Evolutionary conservation across 92 coral and sea anemone genomes (phyloP), one percentile per base, ranked within the genome.

Genomic region (Porites divaricata): DNA sequence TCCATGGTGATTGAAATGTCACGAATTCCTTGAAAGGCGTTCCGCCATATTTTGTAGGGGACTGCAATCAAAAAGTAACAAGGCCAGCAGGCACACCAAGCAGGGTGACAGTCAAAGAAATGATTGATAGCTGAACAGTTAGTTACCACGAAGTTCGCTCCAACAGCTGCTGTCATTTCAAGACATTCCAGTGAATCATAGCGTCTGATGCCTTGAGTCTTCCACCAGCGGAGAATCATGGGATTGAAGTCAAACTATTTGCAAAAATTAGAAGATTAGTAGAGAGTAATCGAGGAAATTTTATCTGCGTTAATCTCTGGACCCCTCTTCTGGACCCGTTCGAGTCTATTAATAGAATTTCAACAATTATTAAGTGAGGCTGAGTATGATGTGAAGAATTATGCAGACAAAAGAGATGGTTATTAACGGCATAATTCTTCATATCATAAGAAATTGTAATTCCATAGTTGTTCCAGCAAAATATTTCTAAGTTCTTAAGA

Each of bases 11-110:
- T 72, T 28, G 87, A 70, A 51, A 87, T 77, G 83, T 94, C 98
- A 80, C 74, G 76, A 70, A 94, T 83, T 66, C 86, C 90, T 23
- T 87, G 84, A 45, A 91, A 10, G 17, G 84, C 77, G 75, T 91
- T 91, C 7, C 98, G 86, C 94, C 98, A 94, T 9, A 94, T 67
- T 75, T 95, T 95, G 77, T 95, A 95, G 5, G 98, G 98, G 19
- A 95, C 71, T 1, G 98, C 98, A 12, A 88, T 52, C 78, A 92
- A 50, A 76, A 93, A 91, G 73, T 95, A 95, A 53, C 84, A 90
- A 20, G 98, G 98, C 93, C 95, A 95, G 72, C 98, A 95, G 4
- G 92, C 92, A 6, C 95, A 89, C 98, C 98, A 95, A 61, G 89
- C 89, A 9, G 95, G 79, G 63, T 95, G 98, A 83, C 95, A 95